phyloP scores from a whole-genome alignment of 1,140 invertebrate genomes.

The Monochamus saltuarius region DNA sequence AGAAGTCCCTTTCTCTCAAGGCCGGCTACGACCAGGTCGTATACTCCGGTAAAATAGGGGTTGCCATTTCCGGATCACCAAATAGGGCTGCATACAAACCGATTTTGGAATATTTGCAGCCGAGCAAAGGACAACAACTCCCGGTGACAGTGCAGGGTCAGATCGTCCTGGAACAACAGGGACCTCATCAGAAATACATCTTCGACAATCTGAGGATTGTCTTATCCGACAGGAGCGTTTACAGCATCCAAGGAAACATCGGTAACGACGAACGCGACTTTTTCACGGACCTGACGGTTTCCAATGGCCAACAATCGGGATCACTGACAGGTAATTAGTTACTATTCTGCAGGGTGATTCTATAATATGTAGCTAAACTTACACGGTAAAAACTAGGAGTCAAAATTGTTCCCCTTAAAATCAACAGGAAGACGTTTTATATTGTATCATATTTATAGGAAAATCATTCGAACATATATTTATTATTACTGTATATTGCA shows the following conservation, averaged over 20 bases:
- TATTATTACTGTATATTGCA: too few relatives aligned
- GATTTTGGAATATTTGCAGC: constrained; percentile 66
- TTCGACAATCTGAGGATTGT: constrained; percentile 49
- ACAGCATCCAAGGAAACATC: constrained; percentile 56
- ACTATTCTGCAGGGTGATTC: background rate
- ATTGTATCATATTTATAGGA: too few relatives aligned
- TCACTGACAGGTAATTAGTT: constrained; percentile 51
- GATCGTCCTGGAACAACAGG: constrained; percentile 55
- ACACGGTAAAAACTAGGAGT: background rate
- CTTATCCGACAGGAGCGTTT: constrained; percentile 50
- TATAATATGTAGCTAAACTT: background rate
- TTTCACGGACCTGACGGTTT: constrained; percentile 56
- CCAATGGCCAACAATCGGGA: constrained; percentile 55
- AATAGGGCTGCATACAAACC: constrained; percentile 63
- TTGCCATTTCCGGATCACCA: constrained; percentile 58
- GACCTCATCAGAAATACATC: constrained; percentile 59
- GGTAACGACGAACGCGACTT: constrained; percentile 48
- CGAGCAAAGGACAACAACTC: constrained; percentile 56
- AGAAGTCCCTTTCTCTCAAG: constrained; percentile 57
- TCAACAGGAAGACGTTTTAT: too few relatives aligned
- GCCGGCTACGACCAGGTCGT: constrained; percentile 60
- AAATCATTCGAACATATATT: too few relatives aligned
- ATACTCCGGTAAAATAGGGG: constrained; percentile 63
- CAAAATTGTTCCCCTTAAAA: too few relatives aligned
- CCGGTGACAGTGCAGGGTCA: constrained; percentile 59